phyloP scores from a whole-genome alignment of 2,888 invertebrate species.

The Scaptomyza cyrtandrae region DNA sequence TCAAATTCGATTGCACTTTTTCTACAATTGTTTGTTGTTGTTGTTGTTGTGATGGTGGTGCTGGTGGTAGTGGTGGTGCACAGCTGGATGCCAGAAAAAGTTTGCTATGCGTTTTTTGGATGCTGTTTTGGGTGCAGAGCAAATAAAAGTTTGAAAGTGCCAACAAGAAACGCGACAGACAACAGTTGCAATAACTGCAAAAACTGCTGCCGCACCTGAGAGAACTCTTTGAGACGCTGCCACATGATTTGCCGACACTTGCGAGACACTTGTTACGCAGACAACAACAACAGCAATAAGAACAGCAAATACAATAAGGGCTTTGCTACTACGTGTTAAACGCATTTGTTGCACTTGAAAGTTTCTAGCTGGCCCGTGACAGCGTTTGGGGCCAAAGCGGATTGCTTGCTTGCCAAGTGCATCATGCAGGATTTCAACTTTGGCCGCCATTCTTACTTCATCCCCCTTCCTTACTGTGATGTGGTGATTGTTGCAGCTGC shows the following conservation, averaged over 20 bases:
- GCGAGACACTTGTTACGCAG: constrained; percentile 66
- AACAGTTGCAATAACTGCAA: constrained; percentile 24
- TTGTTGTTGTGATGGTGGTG: neutral
- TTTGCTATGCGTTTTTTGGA: constrained; percentile 34
- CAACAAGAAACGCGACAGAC: constrained; percentile 22
- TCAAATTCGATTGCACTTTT: constrained; percentile 53
- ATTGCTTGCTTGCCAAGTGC: constrained; percentile 38
- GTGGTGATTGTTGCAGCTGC: constrained; percentile 49
- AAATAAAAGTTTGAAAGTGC: constrained; percentile 64
- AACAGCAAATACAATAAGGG: neutral
- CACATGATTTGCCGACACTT: constrained; percentile 42
- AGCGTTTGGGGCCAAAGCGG: constrained; percentile 6
- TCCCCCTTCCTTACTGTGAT: neutral
- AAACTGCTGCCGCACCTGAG: constrained; percentile 26
- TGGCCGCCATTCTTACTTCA: constrained; percentile 1
- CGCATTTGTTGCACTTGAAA: constrained; percentile 68
- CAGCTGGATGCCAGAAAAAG: constrained; percentile 42
- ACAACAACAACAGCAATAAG: constrained; percentile 21
- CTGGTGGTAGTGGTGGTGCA: neutral
- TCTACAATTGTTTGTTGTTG: constrained; percentile 1
- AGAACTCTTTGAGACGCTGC: constrained; percentile 3
- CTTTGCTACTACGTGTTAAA: constrained; percentile 55
- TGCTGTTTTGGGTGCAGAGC: constrained; percentile 27
- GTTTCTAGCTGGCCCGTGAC: constrained; percentile 34
- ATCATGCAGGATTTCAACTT: constrained; percentile 66